Conservation (phyloP, 2,113 vertebrate species). For the Chroicocephalus ridibundus region DNA sequence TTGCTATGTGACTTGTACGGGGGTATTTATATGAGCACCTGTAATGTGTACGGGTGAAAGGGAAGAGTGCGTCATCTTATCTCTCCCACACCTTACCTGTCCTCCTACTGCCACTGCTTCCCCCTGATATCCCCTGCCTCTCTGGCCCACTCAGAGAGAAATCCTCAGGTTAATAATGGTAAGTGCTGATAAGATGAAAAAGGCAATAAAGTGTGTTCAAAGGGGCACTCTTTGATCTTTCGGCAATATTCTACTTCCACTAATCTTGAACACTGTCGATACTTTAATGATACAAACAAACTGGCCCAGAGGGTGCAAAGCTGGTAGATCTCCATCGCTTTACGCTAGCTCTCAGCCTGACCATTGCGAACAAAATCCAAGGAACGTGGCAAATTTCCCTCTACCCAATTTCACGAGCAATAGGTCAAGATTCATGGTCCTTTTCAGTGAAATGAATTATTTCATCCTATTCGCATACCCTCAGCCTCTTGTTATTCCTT, state of each 20-base stretch:
- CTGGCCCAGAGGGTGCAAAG: not conserved
- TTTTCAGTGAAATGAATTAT: not conserved
- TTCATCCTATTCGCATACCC: not conserved
- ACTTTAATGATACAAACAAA: not conserved
- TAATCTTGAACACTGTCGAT: not conserved
- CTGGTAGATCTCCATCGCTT: not conserved
- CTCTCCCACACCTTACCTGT: not conserved
- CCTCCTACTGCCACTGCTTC: not conserved
- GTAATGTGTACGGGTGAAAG: not conserved
- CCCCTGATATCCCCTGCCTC: not conserved
- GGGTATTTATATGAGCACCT: not conserved
- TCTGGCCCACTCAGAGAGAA: constrained; percentile 15
- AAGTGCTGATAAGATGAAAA: constrained; percentile 53
- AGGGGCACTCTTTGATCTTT: constrained; percentile 33
- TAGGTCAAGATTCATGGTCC: not conserved
- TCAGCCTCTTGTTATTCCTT: not conserved
- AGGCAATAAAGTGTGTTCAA: constrained; percentile 56
- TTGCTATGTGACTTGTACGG: not conserved
- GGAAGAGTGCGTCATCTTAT: not conserved
- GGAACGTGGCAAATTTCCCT: not conserved
- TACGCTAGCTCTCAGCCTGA: not conserved
- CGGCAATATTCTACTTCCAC: constrained; percentile 56
- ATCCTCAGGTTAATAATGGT: constrained; percentile 56
- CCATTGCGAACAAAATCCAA: not conserved
- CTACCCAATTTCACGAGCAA: not conserved